These are phyloP conservation scores for Zoanthus solanderi DNA, from an alignment of 92 coral and sea anemone species.

Conservation along the genomic window DNA sequence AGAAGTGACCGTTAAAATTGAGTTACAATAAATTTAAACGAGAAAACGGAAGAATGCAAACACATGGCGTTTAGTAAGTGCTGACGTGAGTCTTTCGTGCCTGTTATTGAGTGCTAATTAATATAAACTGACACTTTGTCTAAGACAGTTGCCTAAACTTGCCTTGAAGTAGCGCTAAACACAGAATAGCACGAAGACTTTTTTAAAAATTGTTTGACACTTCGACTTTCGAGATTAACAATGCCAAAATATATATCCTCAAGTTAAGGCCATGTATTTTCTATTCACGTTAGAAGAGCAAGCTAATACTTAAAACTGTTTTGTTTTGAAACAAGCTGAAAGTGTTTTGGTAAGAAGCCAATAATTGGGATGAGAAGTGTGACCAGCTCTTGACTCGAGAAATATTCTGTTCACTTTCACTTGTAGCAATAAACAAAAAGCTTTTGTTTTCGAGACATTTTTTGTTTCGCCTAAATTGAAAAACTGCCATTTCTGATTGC, in stretches of 20 bases:
- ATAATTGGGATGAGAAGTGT: background rate
- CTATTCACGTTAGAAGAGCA: background rate
- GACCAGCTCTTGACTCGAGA: background rate
- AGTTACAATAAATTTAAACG: too few species aligned
- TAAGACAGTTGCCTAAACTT: background rate
- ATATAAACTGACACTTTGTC: conserved; percentile 16
- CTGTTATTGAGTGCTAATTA: conserved; percentile 18
- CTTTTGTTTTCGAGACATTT: background rate
- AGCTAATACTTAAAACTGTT: conserved; percentile 4
- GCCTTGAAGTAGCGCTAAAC: background rate
- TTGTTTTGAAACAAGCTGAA: conserved; percentile 17
- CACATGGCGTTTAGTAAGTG: conserved; percentile 27
- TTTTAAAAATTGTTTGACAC: background rate
- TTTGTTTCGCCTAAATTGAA: background rate
- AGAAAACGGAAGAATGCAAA: background rate
- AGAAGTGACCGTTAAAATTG: too few species aligned
- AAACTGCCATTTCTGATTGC: background rate
- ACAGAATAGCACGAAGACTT: background rate
- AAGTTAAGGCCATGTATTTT: background rate
- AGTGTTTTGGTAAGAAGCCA: conserved; percentile 43
- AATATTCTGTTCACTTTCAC: background rate
- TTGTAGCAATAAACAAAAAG: background rate
- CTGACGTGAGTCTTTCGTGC: conserved; percentile 3
- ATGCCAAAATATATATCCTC: background rate
- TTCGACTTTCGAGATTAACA: background rate